These are phyloP conservation scores for Harmothoe impar DNA, from an alignment of 2,888 invertebrate genomes.

Conservation along the genomic window DNA sequence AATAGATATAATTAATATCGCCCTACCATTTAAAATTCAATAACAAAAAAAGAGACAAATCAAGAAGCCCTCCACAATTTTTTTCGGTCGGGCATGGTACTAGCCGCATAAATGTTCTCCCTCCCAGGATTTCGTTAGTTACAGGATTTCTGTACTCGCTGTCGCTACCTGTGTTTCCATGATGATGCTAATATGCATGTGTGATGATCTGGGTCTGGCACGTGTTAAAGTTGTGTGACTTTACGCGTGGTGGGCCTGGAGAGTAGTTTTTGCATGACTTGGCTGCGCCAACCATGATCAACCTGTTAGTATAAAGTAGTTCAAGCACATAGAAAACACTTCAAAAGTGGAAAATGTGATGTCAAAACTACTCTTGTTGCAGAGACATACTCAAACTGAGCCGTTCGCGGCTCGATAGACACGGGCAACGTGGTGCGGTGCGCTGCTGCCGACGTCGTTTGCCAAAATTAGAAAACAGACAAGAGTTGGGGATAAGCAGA, in stretches of 20 bases:
- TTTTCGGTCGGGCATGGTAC: neutral
- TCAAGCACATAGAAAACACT: neutral
- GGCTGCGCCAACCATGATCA: conserved; percentile 38
- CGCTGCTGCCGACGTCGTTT: conserved; percentile 20
- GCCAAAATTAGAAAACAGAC: neutral
- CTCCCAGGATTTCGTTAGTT: conserved; percentile 4
- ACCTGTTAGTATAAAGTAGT: neutral
- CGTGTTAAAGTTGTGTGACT: neutral
- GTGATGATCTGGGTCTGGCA: conserved; percentile 36
- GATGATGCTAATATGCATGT: conserved; percentile 46
- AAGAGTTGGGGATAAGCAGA: neutral
- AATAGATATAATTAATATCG: neutral
- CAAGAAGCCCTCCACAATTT: conserved; percentile 9
- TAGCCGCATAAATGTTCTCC: neutral
- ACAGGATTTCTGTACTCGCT: conserved; percentile 10
- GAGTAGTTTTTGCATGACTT: conserved; percentile 52
- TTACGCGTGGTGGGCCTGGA: neutral
- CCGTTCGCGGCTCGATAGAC: conserved; percentile 24
- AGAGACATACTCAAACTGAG: conserved; percentile 54
- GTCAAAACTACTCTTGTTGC: conserved; percentile 52
- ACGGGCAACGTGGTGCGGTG: conserved; percentile 24
- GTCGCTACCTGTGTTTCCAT: conserved; percentile 40
- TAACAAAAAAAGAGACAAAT: neutral
- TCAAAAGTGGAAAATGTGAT: conserved; percentile 7
- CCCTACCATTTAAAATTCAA: neutral